A percentile compares a stretch with the other conserved stretches of the same genome.
Conservation (phyloP, 2,113 vertebrate species). For the Erythrocebus patas region DNA sequence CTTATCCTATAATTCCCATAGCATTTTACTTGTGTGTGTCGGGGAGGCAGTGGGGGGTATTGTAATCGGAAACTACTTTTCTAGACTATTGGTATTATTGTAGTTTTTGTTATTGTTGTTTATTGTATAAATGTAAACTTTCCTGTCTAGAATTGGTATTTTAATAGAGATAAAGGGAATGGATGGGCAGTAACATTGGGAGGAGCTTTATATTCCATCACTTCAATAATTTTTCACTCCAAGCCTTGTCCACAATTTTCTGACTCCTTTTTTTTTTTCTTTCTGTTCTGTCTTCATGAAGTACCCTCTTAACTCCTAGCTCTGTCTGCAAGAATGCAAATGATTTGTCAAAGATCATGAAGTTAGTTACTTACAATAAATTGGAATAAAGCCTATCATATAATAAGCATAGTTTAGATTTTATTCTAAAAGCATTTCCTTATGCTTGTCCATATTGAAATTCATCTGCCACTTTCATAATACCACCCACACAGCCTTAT, state of each 20-base stretch:
- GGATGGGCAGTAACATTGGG: background rate
- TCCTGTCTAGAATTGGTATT: background rate
- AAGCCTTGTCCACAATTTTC: background rate
- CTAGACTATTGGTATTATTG: background rate
- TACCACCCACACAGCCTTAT: background rate
- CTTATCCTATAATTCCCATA: background rate
- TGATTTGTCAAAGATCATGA: background rate
- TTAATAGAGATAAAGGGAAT: background rate
- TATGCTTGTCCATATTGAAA: background rate
- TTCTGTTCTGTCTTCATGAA: background rate
- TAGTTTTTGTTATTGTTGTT: background rate
- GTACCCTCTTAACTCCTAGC: background rate
- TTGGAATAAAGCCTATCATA: background rate
- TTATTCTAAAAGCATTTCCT: constrained; percentile 2
- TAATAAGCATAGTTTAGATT: background rate
- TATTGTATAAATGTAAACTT: background rate
- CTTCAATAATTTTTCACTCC: background rate
- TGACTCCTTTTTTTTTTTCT: background rate
- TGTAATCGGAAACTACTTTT: background rate
- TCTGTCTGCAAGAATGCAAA: background rate
- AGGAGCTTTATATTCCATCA: background rate
- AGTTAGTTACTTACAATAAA: background rate
- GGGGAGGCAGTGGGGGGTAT: fast-evolving
- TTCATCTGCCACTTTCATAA: background rate
- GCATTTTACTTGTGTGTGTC: background rate